Conservation (phyloP, 1,140 invertebrate species). For the Paralvinella palmiformis region DNA sequence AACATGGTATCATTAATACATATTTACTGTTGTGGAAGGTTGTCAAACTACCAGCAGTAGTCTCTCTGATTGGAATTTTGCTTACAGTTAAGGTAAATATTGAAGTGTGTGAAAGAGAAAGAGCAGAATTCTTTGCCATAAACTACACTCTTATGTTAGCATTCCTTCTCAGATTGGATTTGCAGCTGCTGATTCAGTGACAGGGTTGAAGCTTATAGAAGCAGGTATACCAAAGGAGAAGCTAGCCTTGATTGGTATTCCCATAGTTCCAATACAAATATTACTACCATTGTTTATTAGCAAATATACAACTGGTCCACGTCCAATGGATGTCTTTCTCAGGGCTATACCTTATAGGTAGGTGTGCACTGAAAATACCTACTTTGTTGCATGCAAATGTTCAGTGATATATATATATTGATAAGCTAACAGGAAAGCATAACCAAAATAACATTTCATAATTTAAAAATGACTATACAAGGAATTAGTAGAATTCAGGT, state of each 20-base stretch:
- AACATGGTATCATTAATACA: conserved; percentile 66
- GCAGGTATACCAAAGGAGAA: conserved; percentile 86
- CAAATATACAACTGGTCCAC: conserved; percentile 80
- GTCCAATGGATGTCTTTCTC: conserved; percentile 82
- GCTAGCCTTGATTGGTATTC: conserved; percentile 78
- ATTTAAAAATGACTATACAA: neutral
- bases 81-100: conserved; percentile 79
- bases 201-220: conserved; percentile 90
- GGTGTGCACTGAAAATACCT: too few relatives aligned
- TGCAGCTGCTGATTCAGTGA: conserved; percentile 90
- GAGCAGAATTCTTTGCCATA: neutral
- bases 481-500: neutral
- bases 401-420: too few relatives aligned
- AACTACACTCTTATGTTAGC: neutral
- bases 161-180: conserved; percentile 74
- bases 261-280: conserved; percentile 90
- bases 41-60: conserved; percentile 74
- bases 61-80: conserved; percentile 66
- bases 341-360: conserved; percentile 81
- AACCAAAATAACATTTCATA: too few relatives aligned
- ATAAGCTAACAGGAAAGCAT: too few relatives aligned
- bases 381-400: too few relatives aligned
- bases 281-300: conserved; percentile 81
- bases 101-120: neutral
- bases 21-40: conserved; percentile 81